These are phyloP conservation scores for Brevimyrus niger DNA, from an alignment of 2,113 vertebrate genomes.

Conservation along the genomic window DNA sequence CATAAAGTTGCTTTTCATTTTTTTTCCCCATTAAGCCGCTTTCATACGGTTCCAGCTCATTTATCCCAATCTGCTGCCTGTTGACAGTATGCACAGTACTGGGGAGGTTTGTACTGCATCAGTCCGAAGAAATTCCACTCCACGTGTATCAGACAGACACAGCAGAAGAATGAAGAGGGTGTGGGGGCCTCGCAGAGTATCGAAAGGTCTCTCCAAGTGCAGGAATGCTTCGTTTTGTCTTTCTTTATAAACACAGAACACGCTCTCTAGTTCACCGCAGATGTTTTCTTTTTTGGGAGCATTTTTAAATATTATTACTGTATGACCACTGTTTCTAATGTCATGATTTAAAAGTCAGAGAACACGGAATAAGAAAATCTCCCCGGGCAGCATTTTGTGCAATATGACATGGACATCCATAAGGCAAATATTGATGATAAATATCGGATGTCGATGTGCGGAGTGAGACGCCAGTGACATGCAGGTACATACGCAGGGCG, in stretches of 20 bases:
- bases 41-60: slow-evolving; percentile 45
- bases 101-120: slow-evolving; percentile 38
- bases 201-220: slow-evolving; percentile 26
- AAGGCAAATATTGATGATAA: background rate
- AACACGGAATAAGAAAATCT: background rate
- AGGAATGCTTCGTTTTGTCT: slow-evolving; percentile 28
- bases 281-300: background rate
- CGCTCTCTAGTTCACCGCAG: background rate
- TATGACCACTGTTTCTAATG: background rate
- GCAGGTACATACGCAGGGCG: background rate
- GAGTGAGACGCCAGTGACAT: background rate
- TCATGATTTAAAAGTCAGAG: background rate
- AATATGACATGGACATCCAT: background rate
- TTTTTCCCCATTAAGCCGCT: slow-evolving; percentile 37
- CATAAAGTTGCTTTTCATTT: slow-evolving; percentile 28
- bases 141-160: slow-evolving; percentile 32
- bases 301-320: background rate
- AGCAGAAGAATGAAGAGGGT: slow-evolving; percentile 37
- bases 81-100: slow-evolving; percentile 49
- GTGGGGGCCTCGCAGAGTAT: slow-evolving; percentile 26
- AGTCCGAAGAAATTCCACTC: slow-evolving; percentile 20
- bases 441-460: background rate
- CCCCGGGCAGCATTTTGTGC: background rate
- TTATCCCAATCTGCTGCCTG: slow-evolving; percentile 41
- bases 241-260: background rate